Conservation (phyloP, 2,797 vertebrate species). For the Nothura maculosa region DNA sequence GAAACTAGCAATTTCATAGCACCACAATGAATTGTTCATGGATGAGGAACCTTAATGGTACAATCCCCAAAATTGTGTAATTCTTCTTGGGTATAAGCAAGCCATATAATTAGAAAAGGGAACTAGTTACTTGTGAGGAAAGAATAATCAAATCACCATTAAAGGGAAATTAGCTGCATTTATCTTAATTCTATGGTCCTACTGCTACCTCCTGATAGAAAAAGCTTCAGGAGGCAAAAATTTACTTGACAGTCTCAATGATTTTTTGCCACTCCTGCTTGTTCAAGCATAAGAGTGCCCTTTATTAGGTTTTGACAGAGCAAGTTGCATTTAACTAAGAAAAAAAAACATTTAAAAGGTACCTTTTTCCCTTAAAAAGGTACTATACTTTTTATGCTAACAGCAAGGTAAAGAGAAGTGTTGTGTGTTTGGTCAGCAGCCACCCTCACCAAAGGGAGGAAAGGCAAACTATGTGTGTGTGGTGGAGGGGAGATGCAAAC, state of each 20-base stretch:
- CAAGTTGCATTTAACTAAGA: not conserved
- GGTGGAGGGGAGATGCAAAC: not conserved
- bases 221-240: not conserved
- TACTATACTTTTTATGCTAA: not conserved
- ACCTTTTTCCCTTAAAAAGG: not conserved
- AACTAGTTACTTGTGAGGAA: slow-evolving; percentile 56
- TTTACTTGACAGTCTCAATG: not conserved
- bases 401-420: not conserved
- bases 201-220: not conserved
- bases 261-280: not conserved
- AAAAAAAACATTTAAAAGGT: slow-evolving; percentile 17
- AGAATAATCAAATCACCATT: slow-evolving; percentile 62
- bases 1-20: slow-evolving; percentile 15
- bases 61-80: not conserved
- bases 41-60: slow-evolving; percentile 24
- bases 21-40: slow-evolving; percentile 12
- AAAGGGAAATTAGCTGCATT: slow-evolving; percentile 42
- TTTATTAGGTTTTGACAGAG: not conserved
- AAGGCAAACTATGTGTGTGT: not conserved
- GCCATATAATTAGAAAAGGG: slow-evolving; percentile 56
- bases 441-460: not conserved
- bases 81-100: slow-evolving; percentile 59
- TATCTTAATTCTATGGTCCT: slow-evolving; percentile 47
- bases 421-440: not conserved
- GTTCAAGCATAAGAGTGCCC: not conserved